Evolutionary conservation across 1,140 invertebrate species (phyloP).

Genomic region (Drosophila insularis): DNA sequence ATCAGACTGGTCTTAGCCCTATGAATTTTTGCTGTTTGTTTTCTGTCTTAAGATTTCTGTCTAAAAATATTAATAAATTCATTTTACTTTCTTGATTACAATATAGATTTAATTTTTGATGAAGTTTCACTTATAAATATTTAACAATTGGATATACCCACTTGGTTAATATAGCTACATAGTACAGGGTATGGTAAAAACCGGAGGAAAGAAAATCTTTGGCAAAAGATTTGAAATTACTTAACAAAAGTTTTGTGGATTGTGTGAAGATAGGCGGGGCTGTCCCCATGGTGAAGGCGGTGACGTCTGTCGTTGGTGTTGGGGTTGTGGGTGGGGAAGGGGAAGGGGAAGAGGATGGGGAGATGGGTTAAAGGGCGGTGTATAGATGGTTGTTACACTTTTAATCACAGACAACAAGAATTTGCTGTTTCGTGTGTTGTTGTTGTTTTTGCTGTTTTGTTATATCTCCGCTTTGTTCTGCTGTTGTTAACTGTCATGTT

Average conservation of each 20-base stretch:
- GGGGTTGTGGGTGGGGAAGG: too few relatives aligned
- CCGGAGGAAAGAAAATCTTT: slow-evolving; percentile 11
- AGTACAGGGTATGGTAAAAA: neutral
- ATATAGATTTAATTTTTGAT: too few relatives aligned
- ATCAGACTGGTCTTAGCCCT: too few relatives aligned
- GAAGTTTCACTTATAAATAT: too few relatives aligned
- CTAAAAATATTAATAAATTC: too few relatives aligned
- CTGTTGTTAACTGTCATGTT: slow-evolving; percentile 75
- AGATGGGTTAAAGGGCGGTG: neutral
- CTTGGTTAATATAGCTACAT: neutral
- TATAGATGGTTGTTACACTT: slow-evolving; percentile 35
- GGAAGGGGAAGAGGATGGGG: neutral
- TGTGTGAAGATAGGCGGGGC: neutral
- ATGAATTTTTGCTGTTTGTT: too few relatives aligned
- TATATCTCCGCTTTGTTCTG: slow-evolving; percentile 38
- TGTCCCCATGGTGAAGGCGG: neutral
- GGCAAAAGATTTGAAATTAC: slow-evolving; percentile 36
- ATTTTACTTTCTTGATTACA: too few relatives aligned
- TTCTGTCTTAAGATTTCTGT: too few relatives aligned
- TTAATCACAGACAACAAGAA: slow-evolving; percentile 54
- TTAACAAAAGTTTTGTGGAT: slow-evolving; percentile 38
- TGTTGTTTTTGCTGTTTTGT: slow-evolving; percentile 36
- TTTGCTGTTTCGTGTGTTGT: slow-evolving; percentile 28
- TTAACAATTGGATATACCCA: neutral
- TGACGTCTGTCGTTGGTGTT: neutral